Evolutionary conservation across 1,140 invertebrate species (phyloP).

Genomic region (Ganaspis sp.): DNA sequence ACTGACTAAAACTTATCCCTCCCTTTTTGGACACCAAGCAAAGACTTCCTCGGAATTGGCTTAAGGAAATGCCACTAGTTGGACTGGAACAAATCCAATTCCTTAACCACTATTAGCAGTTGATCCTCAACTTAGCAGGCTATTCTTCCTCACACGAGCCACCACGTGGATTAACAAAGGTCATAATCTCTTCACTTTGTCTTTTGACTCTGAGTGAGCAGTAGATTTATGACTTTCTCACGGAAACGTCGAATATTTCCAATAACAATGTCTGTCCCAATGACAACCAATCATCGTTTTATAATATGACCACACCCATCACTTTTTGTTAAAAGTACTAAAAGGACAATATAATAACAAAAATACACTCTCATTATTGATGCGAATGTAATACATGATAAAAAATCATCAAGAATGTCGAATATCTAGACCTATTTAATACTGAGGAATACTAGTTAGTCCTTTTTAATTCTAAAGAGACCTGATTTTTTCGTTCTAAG

Average conservation of each 20-base stretch:
- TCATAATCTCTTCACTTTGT: conserved; percentile 58
- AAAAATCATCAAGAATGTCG: too few species aligned
- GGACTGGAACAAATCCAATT: conserved; percentile 56
- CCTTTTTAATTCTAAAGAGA: too few species aligned
- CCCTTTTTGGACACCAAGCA: conserved; percentile 21
- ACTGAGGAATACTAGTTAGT: too few species aligned
- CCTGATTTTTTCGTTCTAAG: too few species aligned
- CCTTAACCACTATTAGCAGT: conserved; percentile 58
- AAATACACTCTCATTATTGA: too few species aligned
- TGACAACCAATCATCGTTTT: conserved; percentile 58
- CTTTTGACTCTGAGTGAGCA: conserved; percentile 39
- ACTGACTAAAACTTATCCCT: conserved; percentile 34
- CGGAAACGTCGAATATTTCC: conserved; percentile 14
- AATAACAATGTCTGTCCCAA: conserved; percentile 40
- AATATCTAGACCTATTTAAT: too few species aligned
- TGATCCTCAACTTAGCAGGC: conserved; percentile 44
- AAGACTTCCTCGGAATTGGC: conserved; percentile 52
- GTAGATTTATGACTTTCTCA: conserved; percentile 58
- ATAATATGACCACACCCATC: conserved; percentile 26
- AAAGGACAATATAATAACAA: too few species aligned
- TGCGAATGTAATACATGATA: too few species aligned
- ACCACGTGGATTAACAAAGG: conserved; percentile 39
- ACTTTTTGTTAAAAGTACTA: background rate
- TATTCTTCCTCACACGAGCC: conserved; percentile 34
- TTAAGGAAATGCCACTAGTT: conserved; percentile 48